Percentiles rank a stretch among this genome's conserved stretches.
These are phyloP conservation scores for Hycleus cichorii DNA, from an alignment of 1,140 invertebrate genomes.

Conservation along the genomic window DNA sequence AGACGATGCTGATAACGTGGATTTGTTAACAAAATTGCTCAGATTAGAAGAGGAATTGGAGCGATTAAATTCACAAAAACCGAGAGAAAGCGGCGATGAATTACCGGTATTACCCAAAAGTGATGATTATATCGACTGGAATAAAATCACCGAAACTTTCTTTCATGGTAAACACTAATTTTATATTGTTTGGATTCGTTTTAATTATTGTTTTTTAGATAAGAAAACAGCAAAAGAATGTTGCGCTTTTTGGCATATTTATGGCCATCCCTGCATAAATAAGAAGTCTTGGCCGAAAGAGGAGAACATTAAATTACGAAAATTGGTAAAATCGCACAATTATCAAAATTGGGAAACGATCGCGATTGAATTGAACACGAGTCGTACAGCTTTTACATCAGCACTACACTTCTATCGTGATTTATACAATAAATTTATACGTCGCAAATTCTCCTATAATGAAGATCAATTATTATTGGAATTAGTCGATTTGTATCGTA, in stretches of 20 bases:
- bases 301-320: constrained; percentile 49
- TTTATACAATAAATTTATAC: constrained; percentile 37
- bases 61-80: constrained; percentile 1
- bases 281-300: constrained; percentile 50
- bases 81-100: background rate
- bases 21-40: background rate
- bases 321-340: constrained; percentile 43
- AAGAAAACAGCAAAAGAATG: constrained; percentile 49
- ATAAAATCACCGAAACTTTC: constrained; percentile 21
- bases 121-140: constrained; percentile 27
- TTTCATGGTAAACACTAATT: constrained; percentile 16
- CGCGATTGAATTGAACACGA: constrained; percentile 47
- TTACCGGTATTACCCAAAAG: constrained; percentile 13
- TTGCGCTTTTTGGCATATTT: constrained; percentile 57
- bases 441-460: constrained; percentile 45
- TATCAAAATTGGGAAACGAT: constrained; percentile 58
- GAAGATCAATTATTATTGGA: constrained; percentile 52
- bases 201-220: constrained; percentile 32
- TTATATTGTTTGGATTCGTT: background rate
- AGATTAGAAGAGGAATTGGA: constrained; percentile 9
- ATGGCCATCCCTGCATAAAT: constrained; percentile 57
- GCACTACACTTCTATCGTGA: constrained; percentile 56
- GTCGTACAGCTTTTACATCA: constrained; percentile 57
- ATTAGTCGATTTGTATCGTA: constrained; percentile 47
- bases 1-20: constrained; percentile 1